phyloP scores from a whole-genome alignment of 2,888 invertebrate species.

The Byasa hedistus region DNA sequence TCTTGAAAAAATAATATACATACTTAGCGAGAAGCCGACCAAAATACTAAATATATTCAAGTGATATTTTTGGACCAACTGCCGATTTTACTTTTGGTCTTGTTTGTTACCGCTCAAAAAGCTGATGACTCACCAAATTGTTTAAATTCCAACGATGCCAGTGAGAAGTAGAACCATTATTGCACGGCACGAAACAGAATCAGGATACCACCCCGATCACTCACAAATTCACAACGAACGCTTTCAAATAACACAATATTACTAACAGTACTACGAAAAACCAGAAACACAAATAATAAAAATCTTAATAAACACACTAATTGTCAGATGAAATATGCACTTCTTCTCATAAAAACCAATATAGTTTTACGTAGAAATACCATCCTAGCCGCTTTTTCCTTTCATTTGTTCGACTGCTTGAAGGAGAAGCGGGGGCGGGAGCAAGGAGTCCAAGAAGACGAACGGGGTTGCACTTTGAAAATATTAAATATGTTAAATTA shows the following conservation, averaged over 20 bases:
- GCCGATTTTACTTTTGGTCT: slow-evolving; percentile 15
- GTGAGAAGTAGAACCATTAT: slow-evolving; percentile 73
- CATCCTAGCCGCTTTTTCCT: slow-evolving; percentile 55
- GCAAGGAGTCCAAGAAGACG: slow-evolving; percentile 18
- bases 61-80: slow-evolving; percentile 34
- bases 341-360: slow-evolving; percentile 68
- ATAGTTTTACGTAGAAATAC: slow-evolving; percentile 72
- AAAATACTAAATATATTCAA: slow-evolving; percentile 23
- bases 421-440: slow-evolving; percentile 45
- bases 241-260: slow-evolving; percentile 58
- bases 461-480: slow-evolving; percentile 30
- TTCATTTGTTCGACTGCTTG: slow-evolving; percentile 43
- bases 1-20: slow-evolving; percentile 16
- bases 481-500: slow-evolving; percentile 14
- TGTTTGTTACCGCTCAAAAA: slow-evolving; percentile 43
- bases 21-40: slow-evolving; percentile 5
- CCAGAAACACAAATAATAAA: slow-evolving; percentile 49
- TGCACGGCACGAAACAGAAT: slow-evolving; percentile 64
- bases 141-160: slow-evolving; percentile 76
- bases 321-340: slow-evolving; percentile 62
- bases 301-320: slow-evolving; percentile 48
- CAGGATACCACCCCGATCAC: slow-evolving; percentile 71
- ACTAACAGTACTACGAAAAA: slow-evolving; percentile 34
- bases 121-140: slow-evolving; percentile 76
- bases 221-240: slow-evolving; percentile 57